Evolutionary conservation across 2,888 invertebrate genomes (phyloP), one percentile per base, ranked within the genome.

Genomic region (Agrotis clavis): DNA sequence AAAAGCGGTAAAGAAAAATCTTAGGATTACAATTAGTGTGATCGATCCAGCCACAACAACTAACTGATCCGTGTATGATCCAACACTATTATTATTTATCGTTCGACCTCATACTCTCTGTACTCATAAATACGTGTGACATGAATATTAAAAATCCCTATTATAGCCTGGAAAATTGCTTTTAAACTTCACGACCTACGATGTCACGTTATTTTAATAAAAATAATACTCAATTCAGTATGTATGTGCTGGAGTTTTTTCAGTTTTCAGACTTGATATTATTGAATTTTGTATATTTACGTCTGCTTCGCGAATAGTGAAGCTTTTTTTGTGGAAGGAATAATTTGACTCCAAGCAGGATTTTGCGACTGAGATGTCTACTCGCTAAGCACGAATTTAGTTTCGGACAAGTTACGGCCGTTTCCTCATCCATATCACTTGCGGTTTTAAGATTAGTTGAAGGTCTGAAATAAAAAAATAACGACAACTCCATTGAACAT

Each of bases 141-240:
- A 87, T 90, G 88, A 90, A 90, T 91, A 89, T 89, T 90, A 90
- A 91, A 89, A 88, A 83, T 81, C 74, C 79, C 82, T 86, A 81
- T 87, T 86, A 82, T 73, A 76, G 64, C 69, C 65, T 71, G 84
- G 89, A 84, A 91, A 90, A 92, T 91, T 89, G 89, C 89, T 88
- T 90, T 86, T 85, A 83, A 90, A 86, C 63, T 80, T 21, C 69
- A 82, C 57, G 45, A 67, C 50, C 71, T 50, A 57, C 76, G 72
- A 67, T 79, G 82, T 78, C 81, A 75, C 74, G 74, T 81, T 84
- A 79, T 84, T 88, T 84, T 74, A 82, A 80, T 83, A 86, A 85
- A 81, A 77, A 68, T 41, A 59, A 21, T 41, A 56, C 19, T 25
- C 21, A 21, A 13, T 25, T 14, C n/a, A 57, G 4, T 47, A 13